phyloP scores from a whole-genome alignment of 2,113 vertebrate species.

The Notechis scutatus region DNA sequence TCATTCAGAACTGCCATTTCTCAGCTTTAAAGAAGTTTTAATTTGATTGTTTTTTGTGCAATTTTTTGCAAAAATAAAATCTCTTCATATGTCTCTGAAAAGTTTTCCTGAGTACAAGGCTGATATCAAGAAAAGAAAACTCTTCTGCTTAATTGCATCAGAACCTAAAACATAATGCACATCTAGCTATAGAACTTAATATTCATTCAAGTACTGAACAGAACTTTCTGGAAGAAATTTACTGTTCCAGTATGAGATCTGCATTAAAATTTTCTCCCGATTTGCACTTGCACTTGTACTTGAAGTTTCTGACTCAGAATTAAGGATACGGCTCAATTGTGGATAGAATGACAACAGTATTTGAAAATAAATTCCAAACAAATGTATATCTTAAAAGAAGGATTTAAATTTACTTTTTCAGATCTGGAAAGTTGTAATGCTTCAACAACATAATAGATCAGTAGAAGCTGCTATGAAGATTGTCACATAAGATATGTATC shows the following conservation, averaged over 20 bases:
- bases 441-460: background rate
- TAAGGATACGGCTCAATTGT: background rate
- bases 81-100: background rate
- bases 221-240: background rate
- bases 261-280: background rate
- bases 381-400: background rate
- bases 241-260: background rate
- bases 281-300: background rate
- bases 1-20: background rate
- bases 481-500: slow-evolving; percentile 2
- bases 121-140: background rate
- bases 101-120: background rate
- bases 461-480: slow-evolving; percentile 3
- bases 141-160: background rate
- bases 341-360: background rate
- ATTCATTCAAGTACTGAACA: background rate
- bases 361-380: background rate
- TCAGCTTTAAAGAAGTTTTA: background rate
- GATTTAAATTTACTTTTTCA: slow-evolving; percentile 8
- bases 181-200: background rate
- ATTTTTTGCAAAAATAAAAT: background rate
- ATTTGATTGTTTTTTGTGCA: background rate
- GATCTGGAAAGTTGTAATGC: background rate
- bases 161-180: background rate
- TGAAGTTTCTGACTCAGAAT: background rate